These are phyloP conservation scores for Glyptemys insculpta DNA, from an alignment of 2,797 vertebrate species.

Conservation along the genomic window DNA sequence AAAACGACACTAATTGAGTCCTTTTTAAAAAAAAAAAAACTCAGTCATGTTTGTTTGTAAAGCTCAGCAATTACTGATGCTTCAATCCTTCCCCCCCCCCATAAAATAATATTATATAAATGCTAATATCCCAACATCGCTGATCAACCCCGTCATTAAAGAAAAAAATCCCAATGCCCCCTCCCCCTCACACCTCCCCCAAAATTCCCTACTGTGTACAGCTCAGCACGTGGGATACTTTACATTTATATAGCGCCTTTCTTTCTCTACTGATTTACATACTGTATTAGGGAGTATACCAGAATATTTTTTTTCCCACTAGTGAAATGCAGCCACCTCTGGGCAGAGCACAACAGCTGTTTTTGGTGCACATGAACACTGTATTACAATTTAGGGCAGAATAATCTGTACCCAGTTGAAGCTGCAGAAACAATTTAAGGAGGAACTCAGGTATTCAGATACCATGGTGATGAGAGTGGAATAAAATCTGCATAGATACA, in stretches of 20 bases:
- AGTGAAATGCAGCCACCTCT: rapidly evolving
- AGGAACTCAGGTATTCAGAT: neutral
- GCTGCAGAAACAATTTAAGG: neutral
- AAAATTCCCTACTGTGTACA: neutral
- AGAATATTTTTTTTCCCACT: neutral
- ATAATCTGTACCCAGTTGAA: neutral
- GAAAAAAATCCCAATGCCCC: neutral
- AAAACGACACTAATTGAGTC: slow-evolving; percentile 48
- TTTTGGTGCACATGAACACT: rapidly evolving
- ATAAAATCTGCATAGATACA: neutral
- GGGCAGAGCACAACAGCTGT: rapidly evolving
- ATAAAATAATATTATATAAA: slow-evolving; percentile 29
- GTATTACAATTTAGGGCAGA: neutral
- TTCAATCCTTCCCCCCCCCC: slow-evolving; percentile 18
- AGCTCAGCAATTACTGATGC: slow-evolving; percentile 49
- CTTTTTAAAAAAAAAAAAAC: neutral
- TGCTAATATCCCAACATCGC: neutral
- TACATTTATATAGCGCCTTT: neutral
- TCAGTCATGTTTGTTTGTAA: slow-evolving; percentile 39
- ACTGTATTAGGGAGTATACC: neutral
- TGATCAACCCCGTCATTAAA: neutral
- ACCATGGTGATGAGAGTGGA: neutral
- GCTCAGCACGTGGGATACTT: neutral
- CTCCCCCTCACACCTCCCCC: no score
- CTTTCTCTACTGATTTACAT: neutral